Evolutionary conservation across 1,140 invertebrate species (phyloP), one percentile per base, ranked within the genome.

Genomic region (Nixonia krombeini): DNA sequence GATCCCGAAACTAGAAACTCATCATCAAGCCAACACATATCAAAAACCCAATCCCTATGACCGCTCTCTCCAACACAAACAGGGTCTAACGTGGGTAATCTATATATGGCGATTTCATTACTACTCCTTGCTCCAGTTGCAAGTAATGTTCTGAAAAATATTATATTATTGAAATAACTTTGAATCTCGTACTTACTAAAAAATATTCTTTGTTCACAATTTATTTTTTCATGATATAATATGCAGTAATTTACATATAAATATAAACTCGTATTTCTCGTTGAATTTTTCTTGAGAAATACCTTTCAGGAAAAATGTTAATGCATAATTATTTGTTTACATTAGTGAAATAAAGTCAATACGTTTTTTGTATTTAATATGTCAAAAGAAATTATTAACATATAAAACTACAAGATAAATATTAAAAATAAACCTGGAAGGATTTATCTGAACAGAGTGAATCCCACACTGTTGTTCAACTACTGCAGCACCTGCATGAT

Each of bases 21-120:
- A 85, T 98, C 96, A 84, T 98, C 96, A 37, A 99, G 80, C 96
- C 96, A 99, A 73, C 93, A 94, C 88, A 97, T 91, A 74, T 97
- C 97, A 86, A 98, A 96, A 62, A 97, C 94, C 91, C 95, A 96
- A 81, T 98, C 96, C 76, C 90, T 90, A 83, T 99, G 96, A 9
- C 93, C 94, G 74, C 86, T 86, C 87, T 98, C 95, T 3, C 96
- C 96, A n/a, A 98, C 92, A 85, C 93, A 96, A 13, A 98, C 90
- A 2, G 96, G 96, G 85, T 98, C 96, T 49, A 98, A 86, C 0
- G 95, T 97, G 17, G 96, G 96, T 70, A 98, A 84, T 73, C 91
- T 89, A 82, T 98, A 98, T 46, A 99, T 90, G 33, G 95, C 96
- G 69, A 98, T 89, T 85, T 98, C 96, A 75, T 94, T 94, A 9